Evolutionary conservation across 2,797 vertebrate genomes (phyloP).

Genomic region (Chelonia mydas): DNA sequence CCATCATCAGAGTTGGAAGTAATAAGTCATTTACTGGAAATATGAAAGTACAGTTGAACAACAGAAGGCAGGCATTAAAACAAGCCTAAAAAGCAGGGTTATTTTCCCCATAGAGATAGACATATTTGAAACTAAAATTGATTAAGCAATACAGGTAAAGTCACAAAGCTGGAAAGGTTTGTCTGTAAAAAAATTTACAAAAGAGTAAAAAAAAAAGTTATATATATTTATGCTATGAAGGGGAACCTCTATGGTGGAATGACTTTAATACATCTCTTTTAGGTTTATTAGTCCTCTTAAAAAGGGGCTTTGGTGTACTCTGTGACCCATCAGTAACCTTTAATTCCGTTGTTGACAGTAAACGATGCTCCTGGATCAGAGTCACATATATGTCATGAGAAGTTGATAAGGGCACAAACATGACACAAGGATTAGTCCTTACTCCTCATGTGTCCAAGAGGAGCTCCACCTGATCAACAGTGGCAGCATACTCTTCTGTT

Average conservation of each 20-base stretch:
- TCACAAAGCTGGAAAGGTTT: not conserved
- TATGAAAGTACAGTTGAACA: not conserved
- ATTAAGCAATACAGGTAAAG: not conserved
- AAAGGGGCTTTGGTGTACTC: not conserved
- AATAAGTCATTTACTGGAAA: not conserved
- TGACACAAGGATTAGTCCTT: not conserved
- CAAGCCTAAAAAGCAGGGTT: not conserved
- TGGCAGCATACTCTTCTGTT: constrained; percentile 40
- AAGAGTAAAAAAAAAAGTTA: not conserved
- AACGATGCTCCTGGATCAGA: not conserved
- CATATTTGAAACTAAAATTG: not conserved
- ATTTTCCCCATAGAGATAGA: not conserved
- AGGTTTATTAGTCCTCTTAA: not conserved
- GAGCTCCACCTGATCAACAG: constrained; percentile 56
- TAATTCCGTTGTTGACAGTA: not conserved
- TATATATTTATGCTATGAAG: not conserved
- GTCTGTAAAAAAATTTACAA: too few relatives aligned
- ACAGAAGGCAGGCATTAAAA: not conserved
- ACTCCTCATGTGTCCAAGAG: constrained; percentile 71
- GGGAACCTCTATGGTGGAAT: not conserved
- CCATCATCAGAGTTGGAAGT: not conserved
- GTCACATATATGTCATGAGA: not conserved
- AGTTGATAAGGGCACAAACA: not conserved
- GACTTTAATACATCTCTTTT: not conserved
- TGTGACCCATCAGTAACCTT: not conserved